A percentile compares a stretch with the other conserved stretches of the same genome.
Conservation (phyloP, 2,113 vertebrate genomes). For the Galeopterus variegatus region DNA sequence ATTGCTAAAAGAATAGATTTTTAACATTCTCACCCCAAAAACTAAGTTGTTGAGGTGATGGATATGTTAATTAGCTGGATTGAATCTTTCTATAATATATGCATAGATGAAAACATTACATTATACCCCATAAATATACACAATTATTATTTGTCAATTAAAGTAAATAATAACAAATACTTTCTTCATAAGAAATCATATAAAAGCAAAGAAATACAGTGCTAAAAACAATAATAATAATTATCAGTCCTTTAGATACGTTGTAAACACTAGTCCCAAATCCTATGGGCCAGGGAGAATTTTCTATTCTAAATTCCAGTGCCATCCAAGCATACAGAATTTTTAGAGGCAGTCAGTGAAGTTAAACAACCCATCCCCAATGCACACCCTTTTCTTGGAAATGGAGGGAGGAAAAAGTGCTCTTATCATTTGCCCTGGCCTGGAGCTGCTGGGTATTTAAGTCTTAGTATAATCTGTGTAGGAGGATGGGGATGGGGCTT, state of each 20-base stretch:
- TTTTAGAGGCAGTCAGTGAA: slow-evolving; percentile 37
- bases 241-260: slow-evolving; percentile 12
- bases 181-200: not conserved
- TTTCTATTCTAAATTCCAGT: slow-evolving; percentile 36
- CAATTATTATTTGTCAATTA: not conserved
- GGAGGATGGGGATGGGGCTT: not conserved
- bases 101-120: not conserved
- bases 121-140: not conserved
- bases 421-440: slow-evolving; percentile 10
- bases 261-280: slow-evolving; percentile 39
- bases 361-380: slow-evolving; percentile 1
- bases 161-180: not conserved
- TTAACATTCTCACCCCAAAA: not conserved
- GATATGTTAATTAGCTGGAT: not conserved
- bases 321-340: not conserved
- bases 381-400: not conserved
- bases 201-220: not conserved
- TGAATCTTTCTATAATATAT: not conserved
- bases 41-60: not conserved
- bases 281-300: not conserved
- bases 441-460: slow-evolving; percentile 1
- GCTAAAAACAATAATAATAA: not conserved
- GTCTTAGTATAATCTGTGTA: not conserved
- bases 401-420: not conserved
- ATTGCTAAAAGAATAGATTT: not conserved